Percentiles rank a stretch among this genome's conserved stretches.
Evolutionary conservation across 2,888 invertebrate genomes (phyloP).

Genomic region (Stegophylla sp.): DNA sequence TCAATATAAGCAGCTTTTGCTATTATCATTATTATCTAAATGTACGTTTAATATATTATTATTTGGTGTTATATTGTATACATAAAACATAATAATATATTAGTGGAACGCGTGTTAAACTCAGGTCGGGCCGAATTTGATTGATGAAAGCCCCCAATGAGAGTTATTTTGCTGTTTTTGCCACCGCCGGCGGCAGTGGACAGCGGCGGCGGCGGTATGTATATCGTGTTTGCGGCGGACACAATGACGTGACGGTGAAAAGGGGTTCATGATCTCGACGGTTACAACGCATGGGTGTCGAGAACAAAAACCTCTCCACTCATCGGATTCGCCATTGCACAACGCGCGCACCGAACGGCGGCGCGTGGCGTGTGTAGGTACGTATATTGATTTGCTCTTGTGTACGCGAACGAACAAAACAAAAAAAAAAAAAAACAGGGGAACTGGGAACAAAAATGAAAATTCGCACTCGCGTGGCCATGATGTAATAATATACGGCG

Average conservation of each 20-base stretch:
- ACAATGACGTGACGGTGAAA: too few relatives aligned
- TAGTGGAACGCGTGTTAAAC: not conserved
- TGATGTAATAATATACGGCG: too few relatives aligned
- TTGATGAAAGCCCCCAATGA: too few relatives aligned
- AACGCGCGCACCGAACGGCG: not conserved
- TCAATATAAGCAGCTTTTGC: too few relatives aligned
- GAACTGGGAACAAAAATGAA: not conserved
- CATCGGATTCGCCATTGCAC: constrained; percentile 25
- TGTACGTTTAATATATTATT: too few relatives aligned
- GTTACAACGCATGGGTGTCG: not conserved
- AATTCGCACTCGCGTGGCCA: not conserved
- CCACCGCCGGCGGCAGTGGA: not conserved
- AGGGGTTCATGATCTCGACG: not conserved
- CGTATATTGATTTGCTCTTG: constrained; percentile 39
- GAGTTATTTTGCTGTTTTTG: too few relatives aligned
- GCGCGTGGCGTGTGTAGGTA: not conserved
- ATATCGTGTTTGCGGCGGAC: too few relatives aligned
- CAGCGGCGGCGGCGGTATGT: not conserved
- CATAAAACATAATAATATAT: too few relatives aligned
- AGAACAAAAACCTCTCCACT: constrained; percentile 7
- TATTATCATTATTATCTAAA: too few relatives aligned
- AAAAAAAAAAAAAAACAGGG: not conserved
- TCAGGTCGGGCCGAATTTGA: not conserved
- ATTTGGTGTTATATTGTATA: too few relatives aligned
- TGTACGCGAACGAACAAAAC: not conserved